Base-by-base conservation (phyloP, 2,113 vertebrate species). In the Anarrhichthys ocellatus region DNA sequence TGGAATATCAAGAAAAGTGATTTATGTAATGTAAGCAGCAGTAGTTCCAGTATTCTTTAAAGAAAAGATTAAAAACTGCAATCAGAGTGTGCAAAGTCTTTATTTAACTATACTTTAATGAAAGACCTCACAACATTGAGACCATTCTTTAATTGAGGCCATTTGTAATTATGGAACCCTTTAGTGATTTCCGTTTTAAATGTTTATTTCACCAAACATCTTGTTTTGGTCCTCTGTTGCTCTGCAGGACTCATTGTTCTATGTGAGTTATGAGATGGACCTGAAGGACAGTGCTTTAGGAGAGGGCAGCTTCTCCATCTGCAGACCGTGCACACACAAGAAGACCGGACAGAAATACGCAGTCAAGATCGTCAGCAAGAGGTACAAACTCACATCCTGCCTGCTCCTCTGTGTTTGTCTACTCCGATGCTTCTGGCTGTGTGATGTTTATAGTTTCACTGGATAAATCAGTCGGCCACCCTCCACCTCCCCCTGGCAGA, bases 251-350 rank as follows among this genome's bases (percentile, higher is more conserved):
- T 99, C 98, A 1, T 96, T 96, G n/a, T 99, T 99, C 95, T 98
- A 99, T 78, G 96, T 96, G 79, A 96, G 96, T 92, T 99, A 99
- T 85, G 97, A 98, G 92, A 95, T 99, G 87, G 97, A 99, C 93
- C 94, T 99, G 90, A 98, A 97, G 92, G 97, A 99, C 91, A 96
- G 94, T 32, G 96, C 95, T 34, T 74, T 99, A 84, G 98, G 98
- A 72, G 98, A 99, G 93, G 98, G 98, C 52, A 99, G 98, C 92
- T 99, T 99, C 93, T 99, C 98, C 73, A 99, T 99, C 91, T 99
- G 98, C 93, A 96, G 98, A 84, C 96, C 96, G 78, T 99, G 98
- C 89, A 94, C 95, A 69, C 97, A 99, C 94, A 99, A 97, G 93
- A 99, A 98, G 94, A 98, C 96, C 9, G 96, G 95, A 62, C 97